A percentile compares a stretch with the other conserved stretches of the same genome.
These are phyloP conservation scores for Thamnaconus septentrionalis DNA, from an alignment of 2,113 vertebrate species.

Conservation along the genomic window DNA sequence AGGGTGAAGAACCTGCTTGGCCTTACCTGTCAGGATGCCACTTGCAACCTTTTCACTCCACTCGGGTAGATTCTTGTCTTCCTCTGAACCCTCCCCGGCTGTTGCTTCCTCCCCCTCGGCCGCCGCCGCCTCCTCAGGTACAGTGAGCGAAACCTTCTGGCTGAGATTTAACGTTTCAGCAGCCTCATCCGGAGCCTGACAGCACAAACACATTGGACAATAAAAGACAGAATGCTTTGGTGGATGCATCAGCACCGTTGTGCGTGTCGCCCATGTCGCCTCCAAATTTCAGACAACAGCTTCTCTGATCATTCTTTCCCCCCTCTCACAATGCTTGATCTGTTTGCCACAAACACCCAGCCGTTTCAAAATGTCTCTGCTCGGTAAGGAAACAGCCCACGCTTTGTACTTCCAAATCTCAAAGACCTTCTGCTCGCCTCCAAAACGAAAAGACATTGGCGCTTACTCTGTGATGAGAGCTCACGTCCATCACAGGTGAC, in stretches of 20 bases:
- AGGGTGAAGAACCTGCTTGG: not conserved
- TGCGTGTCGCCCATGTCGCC: too few relatives aligned
- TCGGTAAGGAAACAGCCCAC: constrained; percentile 4
- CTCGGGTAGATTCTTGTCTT: constrained; percentile 81
- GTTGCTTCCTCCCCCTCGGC: not conserved
- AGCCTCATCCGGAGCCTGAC: constrained; percentile 82
- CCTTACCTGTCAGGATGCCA: constrained; percentile 91
- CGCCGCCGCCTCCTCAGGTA: constrained; percentile 66
- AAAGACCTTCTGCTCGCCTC: not conserved
- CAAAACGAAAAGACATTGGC: constrained; percentile 18
- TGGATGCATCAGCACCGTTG: too few relatives aligned
- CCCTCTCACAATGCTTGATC: constrained; percentile 31
- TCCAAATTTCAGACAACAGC: constrained; percentile 26
- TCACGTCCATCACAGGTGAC: constrained; percentile 54
- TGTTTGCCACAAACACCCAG: constrained; percentile 34
- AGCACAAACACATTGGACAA: constrained; percentile 50
- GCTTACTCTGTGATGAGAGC: constrained; percentile 47
- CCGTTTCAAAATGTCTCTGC: constrained; percentile 11
- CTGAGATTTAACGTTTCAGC: constrained; percentile 83
- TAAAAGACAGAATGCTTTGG: too few relatives aligned
- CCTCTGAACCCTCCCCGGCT: constrained; percentile 19
- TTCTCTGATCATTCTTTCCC: constrained; percentile 24
- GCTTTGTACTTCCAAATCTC: constrained; percentile 20
- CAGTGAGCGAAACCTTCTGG: constrained; percentile 79
- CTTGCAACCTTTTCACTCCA: constrained; percentile 97